Percentiles rank a stretch among this genome's conserved stretches.
phyloP scores from a whole-genome alignment of 2,797 vertebrate species.

The Anguilla anguilla region DNA sequence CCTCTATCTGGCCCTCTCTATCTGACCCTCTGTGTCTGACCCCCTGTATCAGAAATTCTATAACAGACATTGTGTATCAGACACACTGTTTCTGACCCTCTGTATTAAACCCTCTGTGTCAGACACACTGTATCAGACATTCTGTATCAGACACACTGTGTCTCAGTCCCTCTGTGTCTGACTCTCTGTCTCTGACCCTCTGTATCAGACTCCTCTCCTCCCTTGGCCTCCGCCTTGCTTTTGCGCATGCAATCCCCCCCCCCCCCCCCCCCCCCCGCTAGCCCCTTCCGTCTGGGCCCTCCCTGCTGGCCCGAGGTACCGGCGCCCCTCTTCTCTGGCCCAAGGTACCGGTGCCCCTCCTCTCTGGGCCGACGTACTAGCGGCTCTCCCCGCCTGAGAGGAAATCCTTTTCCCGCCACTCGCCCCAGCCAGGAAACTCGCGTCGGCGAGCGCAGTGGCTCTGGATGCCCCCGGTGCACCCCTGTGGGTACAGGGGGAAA shows the following conservation, averaged over 20 bases:
- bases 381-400: slow-evolving; percentile 36
- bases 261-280: not conserved
- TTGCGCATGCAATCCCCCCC: not conserved
- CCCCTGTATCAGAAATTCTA: too few species aligned
- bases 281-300: too few species aligned
- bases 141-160: too few species aligned
- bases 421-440: slow-evolving; percentile 15
- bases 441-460: not conserved
- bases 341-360: too few species aligned
- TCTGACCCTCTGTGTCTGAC: too few species aligned
- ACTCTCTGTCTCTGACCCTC: slow-evolving; percentile 14
- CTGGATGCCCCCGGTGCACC: slow-evolving; percentile 8
- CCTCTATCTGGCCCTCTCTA: too few species aligned
- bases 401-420: slow-evolving; percentile 44
- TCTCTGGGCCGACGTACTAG: not conserved
- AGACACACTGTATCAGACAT: too few species aligned
- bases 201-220: slow-evolving; percentile 33
- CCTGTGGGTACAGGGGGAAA: slow-evolving; percentile 24
- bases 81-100: not conserved
- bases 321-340: too few species aligned
- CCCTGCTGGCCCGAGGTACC: too few species aligned
- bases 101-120: too few species aligned
- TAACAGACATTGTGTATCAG: too few species aligned
- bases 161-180: too few species aligned
- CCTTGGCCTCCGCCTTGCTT: not conserved